Percentiles rank a stretch among this genome's conserved stretches.
Evolutionary conservation across 1,140 invertebrate genomes (phyloP).

Genomic region (Aphidius gifuensis): DNA sequence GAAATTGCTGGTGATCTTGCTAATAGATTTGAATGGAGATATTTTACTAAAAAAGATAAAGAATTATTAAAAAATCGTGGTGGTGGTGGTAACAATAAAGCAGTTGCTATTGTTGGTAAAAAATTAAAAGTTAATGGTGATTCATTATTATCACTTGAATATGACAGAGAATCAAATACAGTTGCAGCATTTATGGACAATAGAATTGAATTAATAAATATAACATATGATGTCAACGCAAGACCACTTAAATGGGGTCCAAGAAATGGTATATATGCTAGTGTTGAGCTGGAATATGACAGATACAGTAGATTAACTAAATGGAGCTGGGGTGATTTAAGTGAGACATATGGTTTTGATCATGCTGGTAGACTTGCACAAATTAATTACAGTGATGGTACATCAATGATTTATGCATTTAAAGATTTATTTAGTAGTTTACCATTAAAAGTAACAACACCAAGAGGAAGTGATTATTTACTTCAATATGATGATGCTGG

Average conservation of each 20-base stretch:
- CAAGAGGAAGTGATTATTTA: constrained; percentile 86
- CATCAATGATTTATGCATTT: constrained; percentile 81
- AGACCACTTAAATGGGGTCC: constrained; percentile 87
- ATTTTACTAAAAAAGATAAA: constrained; percentile 72
- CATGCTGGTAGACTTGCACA: constrained; percentile 80
- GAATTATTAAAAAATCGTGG: constrained; percentile 54
- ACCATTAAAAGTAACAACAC: constrained; percentile 88
- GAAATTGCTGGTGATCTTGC: constrained; percentile 86
- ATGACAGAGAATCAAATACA: constrained; percentile 83
- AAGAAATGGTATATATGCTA: constrained; percentile 77
- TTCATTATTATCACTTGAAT: constrained; percentile 86
- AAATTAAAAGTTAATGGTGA: constrained; percentile 87
- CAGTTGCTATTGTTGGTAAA: constrained; percentile 76
- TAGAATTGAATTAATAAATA: constrained; percentile 81
- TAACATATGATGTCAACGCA: constrained; percentile 88
- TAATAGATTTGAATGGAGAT: constrained; percentile 93
- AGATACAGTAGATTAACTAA: constrained; percentile 82
- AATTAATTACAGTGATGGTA: constrained; percentile 84
- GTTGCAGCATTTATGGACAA: constrained; percentile 89
- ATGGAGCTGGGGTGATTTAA: constrained; percentile 90
- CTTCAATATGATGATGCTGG: constrained; percentile 90
- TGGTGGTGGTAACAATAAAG: constrained; percentile 58
- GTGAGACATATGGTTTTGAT: constrained; percentile 85
- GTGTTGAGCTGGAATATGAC: constrained; percentile 90
- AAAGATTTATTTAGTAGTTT: constrained; percentile 84